Evolutionary conservation across 2,888 invertebrate genomes (phyloP), one percentile per base, ranked within the genome.

Genomic region (Piscicola geometra): DNA sequence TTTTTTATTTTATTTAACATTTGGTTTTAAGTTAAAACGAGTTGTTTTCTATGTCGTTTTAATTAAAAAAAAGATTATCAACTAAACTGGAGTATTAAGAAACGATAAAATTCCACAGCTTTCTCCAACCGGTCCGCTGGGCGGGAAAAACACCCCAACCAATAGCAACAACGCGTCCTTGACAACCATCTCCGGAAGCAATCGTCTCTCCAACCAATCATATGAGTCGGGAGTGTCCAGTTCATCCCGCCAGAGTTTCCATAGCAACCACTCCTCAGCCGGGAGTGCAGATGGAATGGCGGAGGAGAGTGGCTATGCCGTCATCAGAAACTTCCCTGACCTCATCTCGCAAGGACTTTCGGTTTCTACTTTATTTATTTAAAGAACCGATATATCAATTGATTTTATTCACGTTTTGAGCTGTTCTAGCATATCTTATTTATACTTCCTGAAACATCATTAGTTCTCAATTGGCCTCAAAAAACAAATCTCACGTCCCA

Each of bases 271-370:
- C 33, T 73, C 66, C 5, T 73, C 64, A n/a, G 50, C 66, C 1
- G 60, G 87, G 77, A 52, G 73, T 28, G 56, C 32, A 15, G 71
- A 50, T 25, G 71, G 50, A 15, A 35, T 64, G 32, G 70, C 83
- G 86, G 74, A 94, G 78, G 86, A 86, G 79, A 82, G 82, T 32
- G 84, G 83, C 47, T 83, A 82, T 77, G 80, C 82, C 60, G 83
- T 83, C 80, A 82, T 83, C 76, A 82, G 84, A 79, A 85, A 84
- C 81, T 84, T 85, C 79, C 83, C 83, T 75, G 84, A 85, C 77
- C 82, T 85, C 36, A 81, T 84, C 78, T 83, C 83, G 79, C 82
- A 83, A 36, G 84, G 85, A 64, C 80, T 83, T 78, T 80, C 83
- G 75, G 85, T 84, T 79, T 79, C 82, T 81, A n/a, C n/a, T 41